A percentile compares a stretch with the other conserved stretches of the same genome.
phyloP scores from a whole-genome alignment of 2,888 invertebrate species.

The Caenorhabditis afra region DNA sequence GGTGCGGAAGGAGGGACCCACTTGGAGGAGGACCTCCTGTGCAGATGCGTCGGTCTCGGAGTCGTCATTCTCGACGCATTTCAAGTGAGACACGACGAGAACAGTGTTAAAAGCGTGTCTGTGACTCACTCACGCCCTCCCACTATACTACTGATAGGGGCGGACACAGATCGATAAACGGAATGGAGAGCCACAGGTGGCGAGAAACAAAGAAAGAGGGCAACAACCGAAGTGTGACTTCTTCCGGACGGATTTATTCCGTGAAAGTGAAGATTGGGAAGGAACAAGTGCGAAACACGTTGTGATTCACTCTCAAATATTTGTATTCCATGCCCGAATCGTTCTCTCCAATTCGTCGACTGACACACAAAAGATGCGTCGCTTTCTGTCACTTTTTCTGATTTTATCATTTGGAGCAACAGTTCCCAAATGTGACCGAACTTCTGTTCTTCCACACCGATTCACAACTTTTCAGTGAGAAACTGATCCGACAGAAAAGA shows the following conservation, averaged over 20 bases:
- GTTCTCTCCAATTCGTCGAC: conserved; percentile 16
- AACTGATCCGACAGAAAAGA: no score
- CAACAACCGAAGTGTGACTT: not conserved
- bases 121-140: conserved; percentile 40
- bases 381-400: not conserved
- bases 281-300: conserved; percentile 28
- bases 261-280: not conserved
- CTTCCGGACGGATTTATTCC: not conserved
- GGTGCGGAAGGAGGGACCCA: conserved; percentile 65
- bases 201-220: not conserved
- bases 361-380: conserved; percentile 5
- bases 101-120: conserved; percentile 29
- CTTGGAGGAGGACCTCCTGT: conserved; percentile 60
- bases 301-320: conserved; percentile 47
- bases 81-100: not conserved
- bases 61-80: conserved; percentile 44
- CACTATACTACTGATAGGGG: conserved; percentile 58
- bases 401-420: no score
- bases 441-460: no score
- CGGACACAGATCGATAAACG: conserved; percentile 51
- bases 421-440: not conserved
- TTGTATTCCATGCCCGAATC: conserved; percentile 33
- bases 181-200: conserved; percentile 4
- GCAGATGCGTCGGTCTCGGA: conserved; percentile 41
- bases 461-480: no score